A percentile compares a stretch with the other conserved stretches of the same genome.
These are phyloP conservation scores for Platyura marginata DNA, from an alignment of 1,140 invertebrate genomes.

Conservation along the genomic window DNA sequence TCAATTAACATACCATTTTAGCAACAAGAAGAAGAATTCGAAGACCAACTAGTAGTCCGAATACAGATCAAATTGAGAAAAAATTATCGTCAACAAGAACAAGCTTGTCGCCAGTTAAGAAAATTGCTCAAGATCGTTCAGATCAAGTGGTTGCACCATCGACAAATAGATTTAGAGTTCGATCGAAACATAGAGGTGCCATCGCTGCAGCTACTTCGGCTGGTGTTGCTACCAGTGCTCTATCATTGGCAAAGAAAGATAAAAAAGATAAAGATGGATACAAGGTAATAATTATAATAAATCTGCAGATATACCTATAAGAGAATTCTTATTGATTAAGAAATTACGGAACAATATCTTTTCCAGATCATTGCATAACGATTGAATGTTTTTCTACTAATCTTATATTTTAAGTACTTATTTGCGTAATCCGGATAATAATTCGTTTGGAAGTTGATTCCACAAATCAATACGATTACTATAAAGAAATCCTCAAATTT, in stretches of 20 bases:
- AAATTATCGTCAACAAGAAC: constrained; percentile 19
- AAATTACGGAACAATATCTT: too few species aligned
- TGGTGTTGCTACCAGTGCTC: constrained; percentile 35
- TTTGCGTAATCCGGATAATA: too few species aligned
- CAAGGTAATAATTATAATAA: constrained; percentile 29
- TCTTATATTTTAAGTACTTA: too few species aligned
- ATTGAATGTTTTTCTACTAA: too few species aligned
- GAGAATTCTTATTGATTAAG: too few species aligned
- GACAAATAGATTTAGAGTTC: constrained; percentile 48
- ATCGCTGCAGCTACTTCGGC: constrained; percentile 31
- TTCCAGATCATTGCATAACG: too few species aligned
- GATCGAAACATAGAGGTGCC: constrained; percentile 37
- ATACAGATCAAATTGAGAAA: constrained; percentile 22
- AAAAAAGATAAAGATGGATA: constrained; percentile 42
- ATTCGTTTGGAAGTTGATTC: too few species aligned
- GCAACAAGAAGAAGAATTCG: constrained; percentile 28
- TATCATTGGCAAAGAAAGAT: constrained; percentile 30
- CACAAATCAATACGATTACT: too few species aligned
- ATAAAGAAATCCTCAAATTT: too few species aligned
- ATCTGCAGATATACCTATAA: too few species aligned
- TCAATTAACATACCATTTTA: background rate
- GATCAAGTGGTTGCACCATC: constrained; percentile 45
- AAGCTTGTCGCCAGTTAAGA: constrained; percentile 13
- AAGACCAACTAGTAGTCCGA: constrained; percentile 30
- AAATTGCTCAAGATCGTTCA: constrained; percentile 24